A percentile compares a stretch with the other conserved stretches of the same genome.
These are phyloP conservation scores for Helicoverpa armigera DNA, from an alignment of 1,140 invertebrate species.

Conservation along the genomic window DNA sequence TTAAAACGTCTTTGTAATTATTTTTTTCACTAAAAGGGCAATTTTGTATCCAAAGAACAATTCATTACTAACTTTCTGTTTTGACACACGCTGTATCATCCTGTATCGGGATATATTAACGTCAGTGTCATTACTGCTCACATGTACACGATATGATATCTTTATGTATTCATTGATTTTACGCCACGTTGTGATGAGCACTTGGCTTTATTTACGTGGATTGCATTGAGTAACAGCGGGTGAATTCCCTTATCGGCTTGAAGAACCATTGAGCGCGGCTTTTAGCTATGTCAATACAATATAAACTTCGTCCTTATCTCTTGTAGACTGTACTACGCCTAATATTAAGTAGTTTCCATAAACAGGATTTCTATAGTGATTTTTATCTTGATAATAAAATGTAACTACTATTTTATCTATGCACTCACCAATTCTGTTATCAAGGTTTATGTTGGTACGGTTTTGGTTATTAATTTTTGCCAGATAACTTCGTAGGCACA, in stretches of 20 bases:
- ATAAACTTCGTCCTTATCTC: constrained; percentile 35
- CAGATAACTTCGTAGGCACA: neutral
- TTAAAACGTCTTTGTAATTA: neutral
- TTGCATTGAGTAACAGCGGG: constrained; percentile 44
- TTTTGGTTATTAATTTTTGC: constrained; percentile 21
- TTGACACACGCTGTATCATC: neutral
- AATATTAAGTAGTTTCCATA: constrained; percentile 19
- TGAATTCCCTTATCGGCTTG: constrained; percentile 55
- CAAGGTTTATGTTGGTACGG: constrained; percentile 8
- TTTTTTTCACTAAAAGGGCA: no score
- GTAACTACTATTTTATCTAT: constrained; percentile 20
- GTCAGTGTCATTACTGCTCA: constrained; percentile 63
- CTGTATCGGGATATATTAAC: constrained; percentile 65
- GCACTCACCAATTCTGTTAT: constrained; percentile 7
- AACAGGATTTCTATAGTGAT: constrained; percentile 23
- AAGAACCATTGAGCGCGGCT: constrained; percentile 58
- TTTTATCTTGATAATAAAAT: constrained; percentile 16
- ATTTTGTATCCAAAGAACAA: neutral
- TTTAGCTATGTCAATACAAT: constrained; percentile 60
- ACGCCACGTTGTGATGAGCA: constrained; percentile 36
- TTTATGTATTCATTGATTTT: constrained; percentile 66
- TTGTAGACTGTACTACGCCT: constrained; percentile 22
- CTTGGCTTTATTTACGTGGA: constrained; percentile 49
- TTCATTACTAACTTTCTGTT: neutral
- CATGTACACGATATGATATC: constrained; percentile 71